Evolutionary conservation across 2,797 vertebrate species (phyloP), one percentile per base, ranked within the genome.

Genomic region (Spatula versicolor): DNA sequence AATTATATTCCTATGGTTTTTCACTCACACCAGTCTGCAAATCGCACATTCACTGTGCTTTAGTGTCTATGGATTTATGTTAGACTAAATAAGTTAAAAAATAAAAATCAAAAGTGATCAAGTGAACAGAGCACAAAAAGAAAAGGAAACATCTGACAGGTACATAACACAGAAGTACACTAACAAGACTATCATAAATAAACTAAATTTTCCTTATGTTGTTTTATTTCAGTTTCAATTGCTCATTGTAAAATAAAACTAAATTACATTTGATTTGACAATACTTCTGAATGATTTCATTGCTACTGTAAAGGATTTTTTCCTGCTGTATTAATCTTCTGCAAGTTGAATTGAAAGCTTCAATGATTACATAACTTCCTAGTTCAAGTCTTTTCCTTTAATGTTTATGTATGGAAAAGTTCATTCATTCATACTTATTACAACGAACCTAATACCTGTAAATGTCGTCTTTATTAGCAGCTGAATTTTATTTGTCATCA

Each of bases 41-140:
- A 90, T 73, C 86, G 66, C 94, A 93, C 96, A 75, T 84, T 84
- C 83, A 84, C 94, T 94, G 93, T 96, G 88, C 95, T 95, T 88
- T 76, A 93, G 55, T 81, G 92, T 96, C 75, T 95, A 33, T 92
- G 95, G 96, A 86, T 78, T 96, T 88, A 50, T 52, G 46, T n/a
- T 83, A 87, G 60, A 88, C 88, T 93, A 88, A 95, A 83, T 73
- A 90, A 78, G 89, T 43, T 15, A 2, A 2, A 22, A 77, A 67
- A 86, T 37, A 59, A 50, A 87, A 84, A 62, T 63, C 20, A 64
- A 69, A 90, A 92, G 46, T 8, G 72, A 39, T 67, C 69, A 77
- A 30, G 5, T 62, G 83, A 95, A 80, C 55, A 92, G 96, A 96
- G 96, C 96, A 96, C 96, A 97, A 95, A 81, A 88, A 91, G 59